These are phyloP conservation scores for Albula goreensis DNA, from an alignment of 2,113 vertebrate species.

Conservation along the genomic window DNA sequence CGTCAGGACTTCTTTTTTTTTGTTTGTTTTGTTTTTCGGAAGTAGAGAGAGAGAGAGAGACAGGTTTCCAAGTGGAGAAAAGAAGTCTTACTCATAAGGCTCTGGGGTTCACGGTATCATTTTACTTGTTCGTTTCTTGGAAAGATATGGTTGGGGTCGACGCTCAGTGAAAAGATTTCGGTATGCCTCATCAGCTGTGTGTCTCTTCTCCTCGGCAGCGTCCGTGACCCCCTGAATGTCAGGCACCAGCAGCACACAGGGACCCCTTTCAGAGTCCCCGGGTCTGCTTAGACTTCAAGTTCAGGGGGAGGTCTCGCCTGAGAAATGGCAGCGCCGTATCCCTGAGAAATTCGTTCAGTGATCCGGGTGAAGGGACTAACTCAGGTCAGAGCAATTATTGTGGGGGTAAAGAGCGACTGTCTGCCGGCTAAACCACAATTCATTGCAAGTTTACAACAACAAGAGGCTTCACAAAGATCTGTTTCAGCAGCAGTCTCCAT, in stretches of 20 bases:
- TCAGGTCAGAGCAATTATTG: conserved; percentile 30
- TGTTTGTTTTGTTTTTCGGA: too few species aligned
- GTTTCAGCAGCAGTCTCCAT: not conserved
- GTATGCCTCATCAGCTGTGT: conserved; percentile 2
- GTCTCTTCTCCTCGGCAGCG: not conserved
- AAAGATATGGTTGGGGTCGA: not conserved
- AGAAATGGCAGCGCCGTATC: conserved; percentile 16
- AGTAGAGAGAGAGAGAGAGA: too few species aligned
- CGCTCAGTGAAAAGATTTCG: conserved; percentile 21
- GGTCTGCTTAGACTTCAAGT: not conserved
- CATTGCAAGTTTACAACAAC: conserved; percentile 1
- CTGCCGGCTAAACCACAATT: conserved; percentile 13
- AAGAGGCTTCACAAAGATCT: not conserved
- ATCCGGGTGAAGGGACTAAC: not conserved
- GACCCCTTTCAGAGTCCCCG: not conserved
- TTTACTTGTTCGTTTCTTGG: conserved; percentile 4
- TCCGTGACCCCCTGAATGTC: conserved; percentile 13
- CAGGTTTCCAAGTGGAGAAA: not conserved
- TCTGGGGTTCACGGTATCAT: conserved; percentile 23
- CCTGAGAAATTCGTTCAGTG: conserved; percentile 2
- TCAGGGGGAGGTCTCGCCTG: conserved; percentile 13
- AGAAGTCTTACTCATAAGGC: conserved; percentile 13
- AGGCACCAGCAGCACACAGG: conserved; percentile 17
- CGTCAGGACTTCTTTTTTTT: not conserved
- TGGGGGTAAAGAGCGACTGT: conserved; percentile 21